phyloP scores from a whole-genome alignment of 53 echinoderm and acorn worm genomes.

The Crossaster papposus region DNA sequence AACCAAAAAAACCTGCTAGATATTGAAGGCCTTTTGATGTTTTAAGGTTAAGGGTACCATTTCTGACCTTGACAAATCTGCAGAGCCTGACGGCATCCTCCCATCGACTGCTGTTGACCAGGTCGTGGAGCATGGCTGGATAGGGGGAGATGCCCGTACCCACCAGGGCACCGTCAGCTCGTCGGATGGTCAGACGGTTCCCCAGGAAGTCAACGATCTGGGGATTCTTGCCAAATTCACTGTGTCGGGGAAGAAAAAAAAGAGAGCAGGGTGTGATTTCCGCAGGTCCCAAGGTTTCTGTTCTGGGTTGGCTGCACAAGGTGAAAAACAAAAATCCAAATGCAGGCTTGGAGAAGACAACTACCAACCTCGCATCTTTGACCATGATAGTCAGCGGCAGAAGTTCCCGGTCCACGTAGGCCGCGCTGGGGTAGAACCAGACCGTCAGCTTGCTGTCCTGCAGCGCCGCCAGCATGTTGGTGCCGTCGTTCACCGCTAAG shows the following conservation, averaged over 20 bases:
- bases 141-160: constrained; percentile 93
- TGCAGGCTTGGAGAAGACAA: not conserved
- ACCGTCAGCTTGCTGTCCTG: constrained; percentile 91
- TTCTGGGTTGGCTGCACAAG: too few species aligned
- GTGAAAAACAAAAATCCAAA: too few species aligned
- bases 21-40: not conserved
- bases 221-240: constrained; percentile 98
- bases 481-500: constrained; percentile 88
- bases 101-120: constrained; percentile 87
- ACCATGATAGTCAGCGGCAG: constrained; percentile 76
- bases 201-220: constrained; percentile 90
- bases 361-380: constrained; percentile 86
- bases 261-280: not conserved
- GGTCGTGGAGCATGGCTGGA: constrained; percentile 89
- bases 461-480: constrained; percentile 92
- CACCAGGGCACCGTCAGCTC: constrained; percentile 96
- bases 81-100: constrained; percentile 96
- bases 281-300: too few species aligned
- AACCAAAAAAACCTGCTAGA: too few species aligned
- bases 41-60: not conserved
- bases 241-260: constrained; percentile 27
- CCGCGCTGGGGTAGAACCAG: constrained; percentile 97
- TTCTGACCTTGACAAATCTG: constrained; percentile 94
- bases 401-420: constrained; percentile 91
- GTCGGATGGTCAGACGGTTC: constrained; percentile 89